phyloP scores from a whole-genome alignment of 1,140 invertebrate genomes.

The Eciton burchellii region DNA sequence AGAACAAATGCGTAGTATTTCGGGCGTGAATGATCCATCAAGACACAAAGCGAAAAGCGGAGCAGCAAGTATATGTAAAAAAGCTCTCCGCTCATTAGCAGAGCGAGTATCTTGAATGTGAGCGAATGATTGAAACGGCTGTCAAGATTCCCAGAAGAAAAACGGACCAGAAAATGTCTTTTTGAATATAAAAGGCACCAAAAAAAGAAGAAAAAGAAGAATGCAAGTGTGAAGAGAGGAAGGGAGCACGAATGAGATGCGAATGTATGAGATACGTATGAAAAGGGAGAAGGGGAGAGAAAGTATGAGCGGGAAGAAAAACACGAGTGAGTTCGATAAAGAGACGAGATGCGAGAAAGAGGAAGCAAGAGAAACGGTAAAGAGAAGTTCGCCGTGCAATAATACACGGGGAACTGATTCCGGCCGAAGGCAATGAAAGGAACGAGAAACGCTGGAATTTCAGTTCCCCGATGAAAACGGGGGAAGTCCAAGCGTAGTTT shows the following conservation, averaged over 20 bases:
- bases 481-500: constrained; percentile 5
- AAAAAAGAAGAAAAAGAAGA: constrained; percentile 66
- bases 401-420: constrained; percentile 45
- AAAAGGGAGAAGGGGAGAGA: neutral
- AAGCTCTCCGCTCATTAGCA: constrained; percentile 61
- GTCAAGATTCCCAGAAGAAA: constrained; percentile 64
- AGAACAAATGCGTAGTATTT: constrained; percentile 40
- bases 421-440: neutral
- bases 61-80: constrained; percentile 71
- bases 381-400: constrained; percentile 61
- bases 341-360: neutral
- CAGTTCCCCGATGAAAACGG: constrained; percentile 17
- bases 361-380: neutral
- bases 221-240: constrained; percentile 43
- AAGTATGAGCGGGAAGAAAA: neutral
- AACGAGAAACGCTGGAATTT: constrained; percentile 20
- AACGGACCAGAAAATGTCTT: constrained; percentile 73
- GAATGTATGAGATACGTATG: constrained; percentile 5
- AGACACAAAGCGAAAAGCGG: constrained; percentile 49
- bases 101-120: constrained; percentile 33
- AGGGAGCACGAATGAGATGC: neutral
- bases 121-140: constrained; percentile 21
- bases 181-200: constrained; percentile 72
- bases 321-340: neutral
- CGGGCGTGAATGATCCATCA: constrained; percentile 29